phyloP scores from a whole-genome alignment of 2,113 vertebrate species.

The Ardeotis arabs region DNA sequence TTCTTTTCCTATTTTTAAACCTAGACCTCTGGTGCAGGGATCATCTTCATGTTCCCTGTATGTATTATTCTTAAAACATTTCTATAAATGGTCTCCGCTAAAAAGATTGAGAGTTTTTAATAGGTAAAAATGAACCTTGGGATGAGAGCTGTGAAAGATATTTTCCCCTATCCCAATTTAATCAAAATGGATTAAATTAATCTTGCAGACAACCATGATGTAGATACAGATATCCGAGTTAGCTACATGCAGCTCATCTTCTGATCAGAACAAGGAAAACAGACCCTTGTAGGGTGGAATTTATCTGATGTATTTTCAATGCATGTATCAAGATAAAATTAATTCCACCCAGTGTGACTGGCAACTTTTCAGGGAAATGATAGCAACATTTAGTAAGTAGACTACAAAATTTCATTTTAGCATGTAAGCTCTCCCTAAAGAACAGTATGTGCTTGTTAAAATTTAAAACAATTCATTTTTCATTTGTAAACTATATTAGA shows the following conservation, averaged over 20 bases:
- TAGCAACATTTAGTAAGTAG: neutral
- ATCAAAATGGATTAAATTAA: neutral
- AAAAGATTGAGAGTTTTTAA: neutral
- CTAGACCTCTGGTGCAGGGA: neutral
- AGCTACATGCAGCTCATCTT: neutral
- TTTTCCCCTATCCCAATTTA: neutral
- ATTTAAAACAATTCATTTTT: neutral
- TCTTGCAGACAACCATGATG: neutral
- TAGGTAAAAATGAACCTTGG: accelerated
- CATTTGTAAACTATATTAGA: neutral
- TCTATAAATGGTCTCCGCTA: neutral
- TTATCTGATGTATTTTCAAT: neutral
- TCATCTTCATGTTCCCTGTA: neutral
- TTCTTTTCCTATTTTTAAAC: neutral
- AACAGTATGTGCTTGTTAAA: neutral
- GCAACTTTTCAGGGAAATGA: neutral
- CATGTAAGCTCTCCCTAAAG: neutral
- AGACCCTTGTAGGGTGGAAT: no score
- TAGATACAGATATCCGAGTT: neutral
- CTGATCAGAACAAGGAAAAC: neutral
- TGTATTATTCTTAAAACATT: neutral
- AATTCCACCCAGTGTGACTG: accelerated
- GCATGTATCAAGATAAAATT: neutral
- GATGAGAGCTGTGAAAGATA: neutral
- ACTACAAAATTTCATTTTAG: neutral